A percentile compares a stretch with the other conserved stretches of the same genome.
These are phyloP conservation scores for Falcunculus frontatus DNA, from an alignment of 2,113 vertebrate genomes.

Conservation along the genomic window DNA sequence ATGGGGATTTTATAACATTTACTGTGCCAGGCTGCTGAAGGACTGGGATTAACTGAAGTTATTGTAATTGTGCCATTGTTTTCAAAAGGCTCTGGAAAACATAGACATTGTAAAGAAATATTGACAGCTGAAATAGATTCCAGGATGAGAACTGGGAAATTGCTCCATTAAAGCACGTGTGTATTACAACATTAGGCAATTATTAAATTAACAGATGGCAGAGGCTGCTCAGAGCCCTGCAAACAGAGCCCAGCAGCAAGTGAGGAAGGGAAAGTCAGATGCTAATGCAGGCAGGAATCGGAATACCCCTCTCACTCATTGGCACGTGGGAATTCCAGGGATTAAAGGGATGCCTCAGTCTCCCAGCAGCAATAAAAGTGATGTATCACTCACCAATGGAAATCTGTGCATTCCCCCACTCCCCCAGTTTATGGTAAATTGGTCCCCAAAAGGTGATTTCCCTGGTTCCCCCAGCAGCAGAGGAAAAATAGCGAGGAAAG, in stretches of 20 bases:
- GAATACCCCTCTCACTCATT: not conserved
- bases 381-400: not conserved
- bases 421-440: not conserved
- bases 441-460: not conserved
- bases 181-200: not conserved
- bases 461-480: not conserved
- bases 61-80: not conserved
- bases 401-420: not conserved
- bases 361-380: not conserved
- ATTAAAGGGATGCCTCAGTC: not conserved
- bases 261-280: not conserved
- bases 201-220: conserved; percentile 45
- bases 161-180: not conserved
- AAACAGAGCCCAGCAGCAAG: not conserved
- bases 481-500: not conserved
- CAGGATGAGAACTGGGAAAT: not conserved
- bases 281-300: not conserved
- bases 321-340: not conserved
- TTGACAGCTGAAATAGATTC: conserved; percentile 21
- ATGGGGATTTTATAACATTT: not conserved
- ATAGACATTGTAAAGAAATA: conserved; percentile 17
- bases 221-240: not conserved
- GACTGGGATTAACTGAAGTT: not conserved
- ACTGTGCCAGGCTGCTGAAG: not conserved
- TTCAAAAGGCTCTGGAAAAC: not conserved